A percentile compares a stretch with the other conserved stretches of the same genome.
Evolutionary conservation across 30 jellyfish, hydroid and myxozoan species (phyloP).

Genomic region (Chrysaora quinquecirrha): DNA sequence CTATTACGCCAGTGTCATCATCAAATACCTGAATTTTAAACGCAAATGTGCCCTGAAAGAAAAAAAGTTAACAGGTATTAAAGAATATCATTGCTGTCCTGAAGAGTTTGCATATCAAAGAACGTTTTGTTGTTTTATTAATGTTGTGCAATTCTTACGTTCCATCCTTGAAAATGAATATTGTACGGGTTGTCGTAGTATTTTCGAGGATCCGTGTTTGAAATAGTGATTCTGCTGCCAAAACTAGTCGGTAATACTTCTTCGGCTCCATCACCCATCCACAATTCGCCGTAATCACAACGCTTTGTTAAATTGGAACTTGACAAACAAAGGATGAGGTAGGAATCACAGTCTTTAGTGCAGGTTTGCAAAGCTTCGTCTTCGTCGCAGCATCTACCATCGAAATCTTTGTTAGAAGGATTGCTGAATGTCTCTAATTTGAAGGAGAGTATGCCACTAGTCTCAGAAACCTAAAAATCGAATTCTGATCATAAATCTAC

Average conservation of each 20-base stretch:
- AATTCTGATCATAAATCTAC: too few relatives aligned
- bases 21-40: not conserved
- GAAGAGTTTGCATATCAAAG: too few relatives aligned
- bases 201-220: not conserved
- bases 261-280: not conserved
- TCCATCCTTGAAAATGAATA: not conserved
- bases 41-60: not conserved
- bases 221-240: not conserved
- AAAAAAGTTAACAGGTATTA: not conserved
- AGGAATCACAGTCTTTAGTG: not conserved
- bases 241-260: not conserved
- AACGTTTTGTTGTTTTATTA: too few relatives aligned
- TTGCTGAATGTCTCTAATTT: constrained; percentile 1
- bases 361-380: not conserved
- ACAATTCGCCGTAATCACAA: not conserved
- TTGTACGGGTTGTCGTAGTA: not conserved
- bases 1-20: too few relatives aligned
- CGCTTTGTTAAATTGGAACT: not conserved
- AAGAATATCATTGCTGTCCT: too few relatives aligned
- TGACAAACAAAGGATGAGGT: not conserved
- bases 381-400: not conserved
- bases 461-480: not conserved
- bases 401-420: not conserved
- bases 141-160: too few relatives aligned
- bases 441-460: not conserved